Base-by-base conservation (phyloP, 1,140 invertebrate species). In the Aphidius ervi region DNA sequence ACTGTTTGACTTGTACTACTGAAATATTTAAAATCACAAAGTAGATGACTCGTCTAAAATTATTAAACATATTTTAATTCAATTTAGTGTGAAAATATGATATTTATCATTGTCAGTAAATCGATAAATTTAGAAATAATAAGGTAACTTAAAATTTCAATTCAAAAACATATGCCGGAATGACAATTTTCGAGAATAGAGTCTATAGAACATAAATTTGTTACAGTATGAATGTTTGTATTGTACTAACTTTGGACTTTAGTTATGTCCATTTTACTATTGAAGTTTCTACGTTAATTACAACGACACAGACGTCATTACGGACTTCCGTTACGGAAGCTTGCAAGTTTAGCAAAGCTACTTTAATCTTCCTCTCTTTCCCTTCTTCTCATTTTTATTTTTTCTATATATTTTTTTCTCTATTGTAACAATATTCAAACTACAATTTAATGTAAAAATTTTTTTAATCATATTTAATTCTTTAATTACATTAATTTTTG, bases 231-330 rank as follows among this genome's bases (percentile, higher is more conserved):
- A 31, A 31, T 31, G 23, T 31, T 31, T 31, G 23, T 31, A 31
- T 31, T 31, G 23, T 31, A 31, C 23, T 4, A 31, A 31, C 23
- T 31, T 58, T 58, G 10, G 31, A 43, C 43, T 8, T 6, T 5
- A 40, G 37, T 16, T 42, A 58, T 58, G 56, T 58, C 41, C 56
- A 50, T 58, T 50, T 42, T 31, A 4, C 56, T 41, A 58, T 48
- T 48, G 16, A 48, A 58, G 47, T 58, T 58, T 58, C 47, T 43
- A 54, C 47, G 6, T 47, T 58, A 58, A 58, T 58, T 58, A 58
- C 56, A 9, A 47, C 56, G n/a, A 46, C 16, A 50, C 56, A 58
- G 56, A 58, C 56, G 56, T 58, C 46, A 41, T 48, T 4, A 40
- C 56, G 46, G 56, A 58, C 47, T 58, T 58, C 56, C 56, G 31